A percentile compares a stretch with the other conserved stretches of the same genome.
These are phyloP conservation scores for Tamandua tetradactyla DNA, from an alignment of 2,797 vertebrate genomes.

Conservation along the genomic window DNA sequence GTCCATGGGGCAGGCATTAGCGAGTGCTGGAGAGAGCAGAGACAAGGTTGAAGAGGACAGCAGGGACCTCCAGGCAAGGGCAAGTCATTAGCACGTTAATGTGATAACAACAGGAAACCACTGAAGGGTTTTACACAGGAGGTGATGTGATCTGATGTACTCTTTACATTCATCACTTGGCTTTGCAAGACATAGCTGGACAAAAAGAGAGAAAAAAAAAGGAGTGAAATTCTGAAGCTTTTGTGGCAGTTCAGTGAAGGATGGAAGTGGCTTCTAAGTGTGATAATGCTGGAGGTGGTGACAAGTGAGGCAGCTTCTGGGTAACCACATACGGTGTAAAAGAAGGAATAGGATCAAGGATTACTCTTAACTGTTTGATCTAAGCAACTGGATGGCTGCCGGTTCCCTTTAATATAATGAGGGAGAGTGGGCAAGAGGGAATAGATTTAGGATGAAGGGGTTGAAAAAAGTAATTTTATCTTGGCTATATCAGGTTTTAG, in stretches of 20 bases:
- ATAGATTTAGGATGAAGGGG: background rate
- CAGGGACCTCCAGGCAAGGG: background rate
- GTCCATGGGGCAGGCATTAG: too few relatives aligned
- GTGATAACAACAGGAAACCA: background rate
- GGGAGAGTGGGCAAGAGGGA: background rate
- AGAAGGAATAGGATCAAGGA: background rate
- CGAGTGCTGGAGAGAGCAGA: background rate
- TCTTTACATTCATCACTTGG: background rate
- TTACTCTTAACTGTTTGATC: background rate
- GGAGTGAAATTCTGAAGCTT: background rate
- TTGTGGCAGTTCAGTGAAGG: background rate
- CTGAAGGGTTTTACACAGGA: background rate
- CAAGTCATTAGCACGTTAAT: background rate
- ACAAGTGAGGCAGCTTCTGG: background rate
- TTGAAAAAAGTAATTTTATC: background rate
- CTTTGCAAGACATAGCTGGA: background rate
- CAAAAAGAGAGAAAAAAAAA: background rate
- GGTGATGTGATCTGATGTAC: background rate
- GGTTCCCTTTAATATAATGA: background rate
- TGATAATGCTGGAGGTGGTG: background rate
- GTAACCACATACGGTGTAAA: background rate
- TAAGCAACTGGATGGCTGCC: background rate
- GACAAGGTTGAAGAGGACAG: background rate
- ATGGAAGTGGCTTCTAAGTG: background rate
- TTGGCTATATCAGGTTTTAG: background rate